These are phyloP conservation scores for Acanthurus leucopareius DNA, from an alignment of 2,797 vertebrate species.

Conservation along the genomic window DNA sequence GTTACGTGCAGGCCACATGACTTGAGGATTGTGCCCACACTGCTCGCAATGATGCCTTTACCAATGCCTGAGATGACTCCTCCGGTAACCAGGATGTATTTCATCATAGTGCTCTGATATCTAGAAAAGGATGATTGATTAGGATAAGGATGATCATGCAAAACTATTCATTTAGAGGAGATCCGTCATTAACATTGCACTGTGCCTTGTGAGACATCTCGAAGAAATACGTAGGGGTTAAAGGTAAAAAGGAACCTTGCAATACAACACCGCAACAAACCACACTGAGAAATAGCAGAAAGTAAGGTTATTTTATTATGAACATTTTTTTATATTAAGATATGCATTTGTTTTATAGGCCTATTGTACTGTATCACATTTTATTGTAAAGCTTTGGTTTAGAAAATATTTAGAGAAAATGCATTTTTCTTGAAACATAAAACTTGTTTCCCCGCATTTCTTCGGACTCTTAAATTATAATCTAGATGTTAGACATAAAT, in stretches of 20 bases:
- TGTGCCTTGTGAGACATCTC: not conserved
- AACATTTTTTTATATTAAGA: too few species aligned
- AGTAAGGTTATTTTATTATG: too few species aligned
- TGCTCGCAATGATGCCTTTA: slow-evolving; percentile 97
- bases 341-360: not conserved
- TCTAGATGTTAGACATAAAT: not conserved
- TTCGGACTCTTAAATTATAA: not conserved
- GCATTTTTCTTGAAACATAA: not conserved
- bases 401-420: not conserved
- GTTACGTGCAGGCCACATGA: slow-evolving; percentile 95
- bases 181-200: not conserved
- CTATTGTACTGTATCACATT: not conserved
- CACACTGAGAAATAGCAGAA: too few species aligned
- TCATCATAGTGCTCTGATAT: slow-evolving; percentile 85
- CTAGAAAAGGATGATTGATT: slow-evolving; percentile 2
- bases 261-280: too few species aligned
- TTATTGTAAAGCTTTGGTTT: not conserved
- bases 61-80: slow-evolving; percentile 98
- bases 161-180: not conserved
- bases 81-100: slow-evolving; percentile 97
- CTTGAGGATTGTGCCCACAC: slow-evolving; percentile 96
- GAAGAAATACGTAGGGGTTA: not conserved
- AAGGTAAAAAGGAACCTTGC: too few species aligned
- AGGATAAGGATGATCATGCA: not conserved
- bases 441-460: not conserved